These are phyloP conservation scores for Decapterus maruadsi DNA, from an alignment of 2,797 vertebrate species.

Conservation along the genomic window DNA sequence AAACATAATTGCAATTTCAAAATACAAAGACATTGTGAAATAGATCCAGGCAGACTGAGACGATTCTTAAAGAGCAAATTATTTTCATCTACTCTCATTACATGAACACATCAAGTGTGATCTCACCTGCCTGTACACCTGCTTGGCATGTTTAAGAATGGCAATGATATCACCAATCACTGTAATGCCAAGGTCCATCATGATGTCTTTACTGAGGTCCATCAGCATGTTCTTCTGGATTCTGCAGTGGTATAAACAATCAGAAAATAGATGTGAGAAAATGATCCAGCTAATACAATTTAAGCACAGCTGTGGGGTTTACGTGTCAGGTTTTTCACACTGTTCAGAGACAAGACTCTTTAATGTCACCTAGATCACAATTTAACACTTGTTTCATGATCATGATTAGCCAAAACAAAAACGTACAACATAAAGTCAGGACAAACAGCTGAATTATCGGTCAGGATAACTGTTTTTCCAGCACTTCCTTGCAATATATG, in stretches of 20 bases:
- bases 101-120: background rate
- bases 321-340: background rate
- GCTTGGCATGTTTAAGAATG: conserved; percentile 95
- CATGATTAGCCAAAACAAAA: background rate
- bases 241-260: conserved; percentile 72
- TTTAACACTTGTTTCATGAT: background rate
- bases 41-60: background rate
- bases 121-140: conserved; percentile 93
- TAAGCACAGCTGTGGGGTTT: background rate
- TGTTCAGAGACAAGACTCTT: background rate
- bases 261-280: background rate
- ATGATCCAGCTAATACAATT: background rate
- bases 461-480: too few species aligned
- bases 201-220: conserved; percentile 96
- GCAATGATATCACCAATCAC: conserved; percentile 96
- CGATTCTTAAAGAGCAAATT: background rate
- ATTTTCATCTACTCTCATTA: background rate
- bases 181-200: conserved; percentile 95
- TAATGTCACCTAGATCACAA: background rate
- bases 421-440: background rate
- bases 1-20: background rate
- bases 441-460: background rate
- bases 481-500: background rate
- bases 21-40: background rate
- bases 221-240: conserved; percentile 96